A percentile compares a stretch with the other conserved stretches of the same genome.
phyloP scores from a whole-genome alignment of 2,888 invertebrate genomes.

The Resseliella maxima region DNA sequence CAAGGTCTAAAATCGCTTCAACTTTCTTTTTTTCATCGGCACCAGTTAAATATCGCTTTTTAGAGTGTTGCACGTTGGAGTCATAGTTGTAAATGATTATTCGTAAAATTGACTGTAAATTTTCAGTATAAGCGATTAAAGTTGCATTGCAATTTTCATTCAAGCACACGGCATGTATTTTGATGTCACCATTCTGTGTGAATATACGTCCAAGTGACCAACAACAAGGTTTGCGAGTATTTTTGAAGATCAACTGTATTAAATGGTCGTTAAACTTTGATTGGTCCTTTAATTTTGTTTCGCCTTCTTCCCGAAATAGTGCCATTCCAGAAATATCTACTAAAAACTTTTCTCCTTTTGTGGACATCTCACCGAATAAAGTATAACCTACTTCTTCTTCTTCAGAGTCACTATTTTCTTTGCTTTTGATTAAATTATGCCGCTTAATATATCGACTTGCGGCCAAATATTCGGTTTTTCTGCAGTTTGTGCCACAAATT shows the following conservation, averaged over 20 bases:
- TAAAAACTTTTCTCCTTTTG: too few species aligned
- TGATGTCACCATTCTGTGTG: neutral
- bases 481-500: neutral
- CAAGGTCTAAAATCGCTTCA: neutral
- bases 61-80: neutral
- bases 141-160: neutral
- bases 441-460: neutral
- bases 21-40: neutral
- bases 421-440: neutral
- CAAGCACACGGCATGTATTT: neutral
- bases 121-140: neutral
- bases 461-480: neutral
- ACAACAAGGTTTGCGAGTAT: conserved; percentile 3
- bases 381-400: neutral
- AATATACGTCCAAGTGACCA: neutral
- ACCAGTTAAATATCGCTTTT: neutral
- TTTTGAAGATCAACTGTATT: neutral
- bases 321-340: neutral
- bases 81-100: neutral
- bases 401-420: neutral
- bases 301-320: neutral
- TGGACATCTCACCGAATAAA: neutral
- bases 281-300: neutral
- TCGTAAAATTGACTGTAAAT: neutral
- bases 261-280: neutral